Conservation (phyloP, 2,113 vertebrate genomes). For the Megaceryle torquata region DNA sequence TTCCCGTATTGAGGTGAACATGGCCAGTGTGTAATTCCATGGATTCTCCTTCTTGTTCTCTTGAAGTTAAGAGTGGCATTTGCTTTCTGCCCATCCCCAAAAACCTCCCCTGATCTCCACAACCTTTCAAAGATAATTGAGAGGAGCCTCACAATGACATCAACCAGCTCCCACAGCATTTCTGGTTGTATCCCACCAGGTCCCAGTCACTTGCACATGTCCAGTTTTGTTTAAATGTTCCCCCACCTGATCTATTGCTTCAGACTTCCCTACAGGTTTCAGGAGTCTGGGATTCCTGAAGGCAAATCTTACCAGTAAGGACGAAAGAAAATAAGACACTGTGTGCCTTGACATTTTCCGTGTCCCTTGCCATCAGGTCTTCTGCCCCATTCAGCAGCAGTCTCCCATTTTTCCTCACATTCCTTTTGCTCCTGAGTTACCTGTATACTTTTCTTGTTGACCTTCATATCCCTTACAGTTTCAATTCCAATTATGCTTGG, state of each 20-base stretch:
- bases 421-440: not conserved
- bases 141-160: not conserved
- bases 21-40: not conserved
- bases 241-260: not conserved
- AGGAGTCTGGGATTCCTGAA: not conserved
- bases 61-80: not conserved
- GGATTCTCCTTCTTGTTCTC: not conserved
- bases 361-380: not conserved
- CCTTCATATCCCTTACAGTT: not conserved
- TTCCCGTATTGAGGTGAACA: not conserved
- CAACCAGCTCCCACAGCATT: not conserved
- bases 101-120: not conserved
- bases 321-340: not conserved
- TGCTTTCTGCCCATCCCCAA: not conserved
- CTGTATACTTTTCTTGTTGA: not conserved
- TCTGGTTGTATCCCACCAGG: not conserved
- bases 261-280: not conserved
- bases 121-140: not conserved
- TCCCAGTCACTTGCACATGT: accelerated
- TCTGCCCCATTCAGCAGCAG: not conserved
- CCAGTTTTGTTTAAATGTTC: not conserved
- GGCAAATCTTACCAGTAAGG: not conserved
- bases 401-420: not conserved
- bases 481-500: not conserved
- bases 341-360: not conserved